phyloP scores from a whole-genome alignment of 1,140 invertebrate species.

The Leptopilina boulardi region DNA sequence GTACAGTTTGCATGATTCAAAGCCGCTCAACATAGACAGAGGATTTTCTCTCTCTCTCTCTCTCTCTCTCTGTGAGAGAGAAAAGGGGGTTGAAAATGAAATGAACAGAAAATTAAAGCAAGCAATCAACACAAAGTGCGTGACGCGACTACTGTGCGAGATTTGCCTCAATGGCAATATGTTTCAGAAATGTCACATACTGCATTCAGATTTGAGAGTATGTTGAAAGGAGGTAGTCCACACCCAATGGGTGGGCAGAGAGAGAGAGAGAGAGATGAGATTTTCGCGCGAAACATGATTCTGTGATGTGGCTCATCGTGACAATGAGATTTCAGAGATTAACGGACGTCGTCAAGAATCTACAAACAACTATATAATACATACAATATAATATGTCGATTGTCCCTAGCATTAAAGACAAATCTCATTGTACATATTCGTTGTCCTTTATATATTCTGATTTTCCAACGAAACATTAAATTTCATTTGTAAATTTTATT shows the following conservation, averaged over 20 bases:
- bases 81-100: not conserved
- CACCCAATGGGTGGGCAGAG: not conserved
- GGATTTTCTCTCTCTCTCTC: too few species aligned
- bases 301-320: constrained; percentile 21
- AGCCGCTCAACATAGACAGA: not conserved
- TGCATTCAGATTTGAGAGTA: not conserved
- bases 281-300: constrained; percentile 17
- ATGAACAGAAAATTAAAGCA: constrained; percentile 30
- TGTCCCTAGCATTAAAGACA: not conserved
- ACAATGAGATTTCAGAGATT: constrained; percentile 16
- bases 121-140: constrained; percentile 30
- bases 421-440: constrained; percentile 2
- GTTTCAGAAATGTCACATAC: constrained; percentile 14
- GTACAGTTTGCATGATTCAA: constrained; percentile 9
- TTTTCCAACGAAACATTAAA: not conserved
- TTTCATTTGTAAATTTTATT: not conserved
- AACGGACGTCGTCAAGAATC: constrained; percentile 15
- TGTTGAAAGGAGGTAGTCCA: not conserved
- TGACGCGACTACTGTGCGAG: constrained; percentile 25
- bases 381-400: constrained; percentile 15
- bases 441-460: not conserved
- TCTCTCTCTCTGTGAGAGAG: too few species aligned
- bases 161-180: constrained; percentile 24
- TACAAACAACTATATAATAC: not conserved
- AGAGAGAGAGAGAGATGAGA: not conserved